Conservation (phyloP, 1,140 invertebrate genomes). For the Drosophila parabipectinata region DNA sequence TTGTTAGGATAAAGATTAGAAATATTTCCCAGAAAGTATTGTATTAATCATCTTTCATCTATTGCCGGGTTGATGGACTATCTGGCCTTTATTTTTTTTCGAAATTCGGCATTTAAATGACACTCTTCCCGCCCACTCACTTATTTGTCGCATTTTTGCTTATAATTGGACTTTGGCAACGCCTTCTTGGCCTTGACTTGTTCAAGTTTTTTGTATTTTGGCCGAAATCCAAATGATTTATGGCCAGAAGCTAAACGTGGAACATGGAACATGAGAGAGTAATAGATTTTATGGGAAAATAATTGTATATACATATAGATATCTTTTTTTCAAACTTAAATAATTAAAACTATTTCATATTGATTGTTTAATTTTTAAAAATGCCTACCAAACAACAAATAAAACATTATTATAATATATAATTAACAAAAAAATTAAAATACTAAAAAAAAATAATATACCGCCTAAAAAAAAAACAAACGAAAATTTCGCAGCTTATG, state of each 20-base stretch:
- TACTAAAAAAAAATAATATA: constrained; percentile 6
- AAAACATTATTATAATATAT: constrained; percentile 8
- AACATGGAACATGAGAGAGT: neutral
- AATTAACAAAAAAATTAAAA: constrained; percentile 2
- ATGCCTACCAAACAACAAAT: constrained; percentile 1
- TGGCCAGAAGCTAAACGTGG: constrained; percentile 12
- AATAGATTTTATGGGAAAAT: neutral
- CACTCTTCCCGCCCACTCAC: neutral
- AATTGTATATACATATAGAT: no score
- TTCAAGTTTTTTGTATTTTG: constrained; percentile 32
- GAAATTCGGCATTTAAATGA: neutral
- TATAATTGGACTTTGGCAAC: constrained; percentile 40
- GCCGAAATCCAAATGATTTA: constrained; percentile 70
- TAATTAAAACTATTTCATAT: constrained; percentile 14
- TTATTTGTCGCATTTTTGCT: constrained; percentile 30
- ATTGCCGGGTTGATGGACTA: constrained; percentile 11
- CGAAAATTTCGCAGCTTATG: constrained; percentile 89
- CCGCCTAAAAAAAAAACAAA: constrained; percentile 29
- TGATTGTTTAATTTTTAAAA: constrained; percentile 18
- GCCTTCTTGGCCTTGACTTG: constrained; percentile 40
- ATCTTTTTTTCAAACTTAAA: neutral
- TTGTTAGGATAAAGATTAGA: no score
- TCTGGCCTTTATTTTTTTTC: neutral
- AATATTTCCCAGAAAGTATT: no score
- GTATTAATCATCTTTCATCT: constrained; percentile 2